Percentiles rank a stretch among this genome's conserved stretches.
Evolutionary conservation across 2,113 vertebrate genomes (phyloP).

Genomic region (Melanostigma gelatinosum): DNA sequence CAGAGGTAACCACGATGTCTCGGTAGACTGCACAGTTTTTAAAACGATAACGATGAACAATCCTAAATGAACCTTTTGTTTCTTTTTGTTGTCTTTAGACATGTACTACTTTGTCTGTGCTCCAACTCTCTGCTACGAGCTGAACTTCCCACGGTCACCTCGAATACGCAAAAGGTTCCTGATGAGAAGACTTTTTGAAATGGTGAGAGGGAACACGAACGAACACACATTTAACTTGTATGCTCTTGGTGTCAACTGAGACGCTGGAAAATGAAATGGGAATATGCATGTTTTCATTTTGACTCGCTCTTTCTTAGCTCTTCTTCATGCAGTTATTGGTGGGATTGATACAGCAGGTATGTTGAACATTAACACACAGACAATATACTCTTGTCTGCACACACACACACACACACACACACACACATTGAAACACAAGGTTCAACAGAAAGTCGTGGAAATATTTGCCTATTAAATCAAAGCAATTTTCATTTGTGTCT

Average conservation of each 20-base stretch:
- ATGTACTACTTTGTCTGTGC: constrained; percentile 91
- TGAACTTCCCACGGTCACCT: constrained; percentile 91
- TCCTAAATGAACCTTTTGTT: background rate
- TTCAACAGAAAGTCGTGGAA: background rate
- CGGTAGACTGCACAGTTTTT: background rate
- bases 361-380: constrained; percentile 2
- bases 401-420: background rate
- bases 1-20: constrained; percentile 78
- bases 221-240: background rate
- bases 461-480: background rate
- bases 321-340: constrained; percentile 92
- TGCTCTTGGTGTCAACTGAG: background rate
- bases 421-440: background rate
- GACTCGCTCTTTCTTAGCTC: constrained; percentile 78
- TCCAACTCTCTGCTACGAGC: constrained; percentile 92
- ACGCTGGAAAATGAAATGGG: background rate
- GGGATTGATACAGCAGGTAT: constrained; percentile 92
- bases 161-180: constrained; percentile 91
- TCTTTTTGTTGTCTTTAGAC: constrained; percentile 74
- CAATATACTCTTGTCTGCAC: background rate
- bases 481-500: constrained; percentile 11
- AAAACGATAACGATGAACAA: background rate
- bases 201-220: constrained; percentile 82
- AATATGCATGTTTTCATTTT: background rate
- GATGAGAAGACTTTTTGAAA: constrained; percentile 89